These are phyloP conservation scores for Physocephala rufipes DNA, from an alignment of 2,888 invertebrate genomes.

Conservation along the genomic window DNA sequence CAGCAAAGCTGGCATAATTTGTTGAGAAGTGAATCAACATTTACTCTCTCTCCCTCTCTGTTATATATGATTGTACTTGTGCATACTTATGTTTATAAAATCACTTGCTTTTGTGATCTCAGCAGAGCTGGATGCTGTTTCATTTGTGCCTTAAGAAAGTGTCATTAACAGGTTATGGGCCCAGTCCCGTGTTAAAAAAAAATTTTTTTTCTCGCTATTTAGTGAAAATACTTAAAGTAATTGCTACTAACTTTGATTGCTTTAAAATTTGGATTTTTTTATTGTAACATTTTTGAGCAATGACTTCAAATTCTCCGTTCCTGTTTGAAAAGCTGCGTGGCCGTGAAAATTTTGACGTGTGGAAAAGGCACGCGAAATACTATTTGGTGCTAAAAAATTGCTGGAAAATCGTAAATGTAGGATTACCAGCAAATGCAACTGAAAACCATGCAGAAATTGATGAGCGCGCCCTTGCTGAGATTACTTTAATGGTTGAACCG, in stretches of 20 bases:
- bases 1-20: no score
- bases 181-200: neutral
- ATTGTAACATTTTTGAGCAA: neutral
- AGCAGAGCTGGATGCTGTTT: neutral
- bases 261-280: no score
- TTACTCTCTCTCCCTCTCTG: no score
- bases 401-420: conserved; percentile 36
- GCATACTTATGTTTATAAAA: no score
- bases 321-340: conserved; percentile 34
- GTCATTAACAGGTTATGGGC: conserved; percentile 3
- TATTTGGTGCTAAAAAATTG: conserved; percentile 37
- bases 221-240: neutral
- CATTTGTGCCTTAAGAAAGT: no score
- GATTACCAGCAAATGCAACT: neutral
- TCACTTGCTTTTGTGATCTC: conserved; percentile 1
- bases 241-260: neutral
- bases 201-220: neutral
- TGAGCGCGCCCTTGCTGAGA: conserved; percentile 5
- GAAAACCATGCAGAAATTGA: neutral
- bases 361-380: conserved; percentile 52
- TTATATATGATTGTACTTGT: no score
- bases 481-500: conserved; percentile 8
- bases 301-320: neutral
- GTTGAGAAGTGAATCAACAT: no score
- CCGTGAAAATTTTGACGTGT: conserved; percentile 44